Evolutionary conservation across 2,888 invertebrate species (phyloP), one percentile per base, ranked within the genome.

Genomic region (Andrena bucephala): DNA sequence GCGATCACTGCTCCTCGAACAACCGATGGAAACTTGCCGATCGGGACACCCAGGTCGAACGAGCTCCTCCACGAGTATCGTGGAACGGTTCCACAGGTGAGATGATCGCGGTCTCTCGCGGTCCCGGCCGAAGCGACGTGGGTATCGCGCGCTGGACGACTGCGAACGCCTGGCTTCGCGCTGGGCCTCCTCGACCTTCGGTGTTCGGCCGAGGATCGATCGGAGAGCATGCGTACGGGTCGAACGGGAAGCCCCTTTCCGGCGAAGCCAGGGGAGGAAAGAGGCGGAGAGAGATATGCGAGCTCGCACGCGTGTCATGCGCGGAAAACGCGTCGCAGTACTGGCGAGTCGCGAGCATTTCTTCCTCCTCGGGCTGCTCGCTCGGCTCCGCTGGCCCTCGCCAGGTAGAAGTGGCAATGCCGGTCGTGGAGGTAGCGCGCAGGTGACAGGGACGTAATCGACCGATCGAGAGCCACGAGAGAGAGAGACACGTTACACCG

Each of bases 301-400:
- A 7, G 48, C 29, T 16, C 8, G 54, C 3, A 62, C 75, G 83
- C 84, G 89, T 81, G 78, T 83, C 85, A 69, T 81, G 77, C 82
- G 80, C 84, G 86, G 81, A 87, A 88, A 88, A 87, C 84, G 76
- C 89, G 78, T 85, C 77, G 84, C 54, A 33, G 65, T 60, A 86
- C 88, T 85, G 87, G 71, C 74, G 42, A 62, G 59, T 68, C 31
- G 52, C 80, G 77, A n/a, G 79, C 70, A 76, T 68, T 67, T 78
- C 85, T 83, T 81, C 71, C 85, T 83, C 67, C 66, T 72, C 78
- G 78, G 66, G 0, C 42, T 16, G 42, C 42, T 1, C 1, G 42
- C 42, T 42, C 42, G 42, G 20, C 73, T 71, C 20, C 50, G 74
- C 24, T 62, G 76, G 67, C 77, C 79, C 79, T 78, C 48, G 80